Base-by-base conservation (phyloP, 2,113 vertebrate species). In the Coptodon rendalli region DNA sequence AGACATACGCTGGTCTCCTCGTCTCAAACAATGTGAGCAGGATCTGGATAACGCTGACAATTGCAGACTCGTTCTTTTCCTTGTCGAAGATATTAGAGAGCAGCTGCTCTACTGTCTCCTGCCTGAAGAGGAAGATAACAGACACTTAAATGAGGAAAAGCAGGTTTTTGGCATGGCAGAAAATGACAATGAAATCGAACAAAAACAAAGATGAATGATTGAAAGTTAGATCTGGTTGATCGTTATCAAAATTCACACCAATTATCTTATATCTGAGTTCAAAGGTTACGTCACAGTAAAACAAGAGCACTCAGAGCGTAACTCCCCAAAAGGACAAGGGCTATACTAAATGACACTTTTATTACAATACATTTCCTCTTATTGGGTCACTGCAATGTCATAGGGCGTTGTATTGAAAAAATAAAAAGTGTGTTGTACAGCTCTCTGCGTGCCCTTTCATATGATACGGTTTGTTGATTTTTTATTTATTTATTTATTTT, bases 21-120 rank as follows among this genome's bases (percentile, higher is more conserved):
- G 98, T 99, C 96, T 99, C 98, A 86, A 99, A 98, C 87, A 99
- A 94, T 7, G 98, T 99, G 90, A 99, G 95, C 1, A 99, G 94
- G 87, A 99, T 99, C 96, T 99, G 99, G 92, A 99, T 99, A 53
- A 98, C 98, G 92, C 98, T 99, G 96, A 99, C 99, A 61, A 99
- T 99, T 14, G 98, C 98, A 6, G 98, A 98, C 85, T 99, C 98
- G 45, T 97, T 99, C 93, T 98, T 99, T 92, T 99, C 98, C 94
- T 97, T 98, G 92, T 99, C 97, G 79, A 99, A 99, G 90, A 99
- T 98, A 93, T 99, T 99, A 80, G 97, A 96, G 50, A 99, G 96
- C 83, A 99, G 96, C 93, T 99, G 97, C 88, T 99, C 98, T 94
- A 99, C 98, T 6, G 98, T 99, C 95, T 99, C 98, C 96, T 98